Evolutionary conservation across 2,113 vertebrate species (phyloP), one percentile per base, ranked within the genome.

Genomic region (Poeciliopsis retropinna): DNA sequence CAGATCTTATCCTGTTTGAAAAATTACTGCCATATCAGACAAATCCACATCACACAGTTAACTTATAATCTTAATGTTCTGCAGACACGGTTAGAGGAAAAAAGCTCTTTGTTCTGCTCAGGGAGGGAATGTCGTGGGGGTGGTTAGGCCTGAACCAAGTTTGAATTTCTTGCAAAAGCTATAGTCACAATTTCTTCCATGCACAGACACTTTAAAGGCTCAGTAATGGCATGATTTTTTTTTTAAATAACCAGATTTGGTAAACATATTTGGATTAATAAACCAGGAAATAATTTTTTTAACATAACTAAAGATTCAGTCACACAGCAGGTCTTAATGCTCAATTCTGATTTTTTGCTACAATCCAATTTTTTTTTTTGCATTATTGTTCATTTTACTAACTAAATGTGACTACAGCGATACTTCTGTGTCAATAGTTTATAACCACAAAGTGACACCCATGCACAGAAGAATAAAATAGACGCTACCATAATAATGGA

Each of bases 21-120:
- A 61, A 83, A 73, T 81, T 70, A 72, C 37, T 71, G 60, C 41
- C 44, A 32, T 47, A 32, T 25, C n/a, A 27, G 62, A 65, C 25
- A 27, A 34, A 65, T 65, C 15, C 31, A 14, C 14, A n/a, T 25
- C 9, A 37, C 31, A 28, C 44, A 65, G 34, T 57, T 73, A 65
- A 51, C 63, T 64, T 11, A 11, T 72, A 61, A 62, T 62, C 60
- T 41, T 62, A 7, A 72, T 34, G 41, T 67, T 79, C 29, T 64
- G 27, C 19, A 14, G 34, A 57, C 32, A 44, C 34, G 10, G 22
- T 54, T 54, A 41, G 31, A 19, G 28, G 37, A 27, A 30, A 75
- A 15, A 10, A 13, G 27, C 14, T 60, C 5, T 64, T 67, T 29
- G n/a, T 22, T 5, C 30, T 9, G 4, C 15, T 12, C 22, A 34